phyloP scores from a whole-genome alignment of 35 echinoderm and acorn worm genomes.

The Hemicentrotus pulcherrimus region DNA sequence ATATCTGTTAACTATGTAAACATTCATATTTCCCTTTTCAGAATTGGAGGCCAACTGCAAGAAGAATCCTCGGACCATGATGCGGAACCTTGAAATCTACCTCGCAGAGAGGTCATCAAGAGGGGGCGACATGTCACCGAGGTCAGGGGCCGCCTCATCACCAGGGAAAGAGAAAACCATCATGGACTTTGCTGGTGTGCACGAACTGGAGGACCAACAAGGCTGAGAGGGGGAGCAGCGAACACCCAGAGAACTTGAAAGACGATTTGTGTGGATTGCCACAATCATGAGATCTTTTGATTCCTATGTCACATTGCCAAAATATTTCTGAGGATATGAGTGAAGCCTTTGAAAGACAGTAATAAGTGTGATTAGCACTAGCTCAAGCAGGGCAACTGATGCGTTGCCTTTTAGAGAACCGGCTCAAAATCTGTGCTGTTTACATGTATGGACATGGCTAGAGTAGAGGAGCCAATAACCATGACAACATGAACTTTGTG shows the following conservation, averaged over 20 bases:
- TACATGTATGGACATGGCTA: neutral
- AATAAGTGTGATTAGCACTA: neutral
- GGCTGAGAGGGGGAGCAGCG: neutral
- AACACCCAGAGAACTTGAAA: neutral
- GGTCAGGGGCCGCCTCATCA: neutral
- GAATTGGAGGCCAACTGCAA: conserved; percentile 76
- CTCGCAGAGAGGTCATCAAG: conserved; percentile 49
- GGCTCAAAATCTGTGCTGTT: neutral
- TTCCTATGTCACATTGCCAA: neutral
- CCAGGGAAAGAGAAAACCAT: conserved; percentile 18
- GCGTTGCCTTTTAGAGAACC: neutral
- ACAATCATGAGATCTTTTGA: neutral
- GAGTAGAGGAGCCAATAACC: neutral
- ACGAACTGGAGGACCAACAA: conserved; percentile 63
- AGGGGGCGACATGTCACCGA: conserved; percentile 16
- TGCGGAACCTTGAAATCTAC: conserved; percentile 71
- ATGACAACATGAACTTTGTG: neutral
- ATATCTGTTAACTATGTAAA: neutral
- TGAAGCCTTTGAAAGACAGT: neutral
- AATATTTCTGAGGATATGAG: neutral
- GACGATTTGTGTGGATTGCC: neutral
- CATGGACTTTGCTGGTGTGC: conserved; percentile 76
- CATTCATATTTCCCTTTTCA: conserved; percentile 40
- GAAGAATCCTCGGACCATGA: conserved; percentile 68
- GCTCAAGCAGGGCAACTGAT: neutral